A percentile compares a stretch with the other conserved stretches of the same genome.
Conservation (phyloP, 1,140 invertebrate genomes). For the Drosophila murphyi region DNA sequence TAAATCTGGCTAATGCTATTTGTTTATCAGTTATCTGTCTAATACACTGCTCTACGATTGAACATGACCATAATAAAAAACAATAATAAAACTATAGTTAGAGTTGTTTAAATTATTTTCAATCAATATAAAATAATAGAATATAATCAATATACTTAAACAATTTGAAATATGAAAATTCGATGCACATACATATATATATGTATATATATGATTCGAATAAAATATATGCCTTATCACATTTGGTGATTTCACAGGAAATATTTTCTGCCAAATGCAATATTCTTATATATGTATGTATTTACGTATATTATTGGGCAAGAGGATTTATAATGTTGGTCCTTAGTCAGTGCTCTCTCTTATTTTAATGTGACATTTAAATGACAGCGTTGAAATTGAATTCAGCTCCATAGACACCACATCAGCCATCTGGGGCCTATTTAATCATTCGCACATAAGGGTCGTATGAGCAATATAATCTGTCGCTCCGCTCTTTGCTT, state of each 20-base stretch:
- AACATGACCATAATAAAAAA: not conserved
- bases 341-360: constrained; percentile 27
- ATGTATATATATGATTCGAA: not conserved
- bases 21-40: constrained; percentile 14
- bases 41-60: constrained; percentile 10
- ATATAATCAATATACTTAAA: not conserved
- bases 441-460: constrained; percentile 60
- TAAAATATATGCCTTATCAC: not conserved
- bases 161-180: too few relatives aligned
- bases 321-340: constrained; percentile 2
- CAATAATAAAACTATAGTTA: not conserved
- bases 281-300: not conserved
- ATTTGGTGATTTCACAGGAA: not conserved
- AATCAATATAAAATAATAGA: not conserved
- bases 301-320: not conserved
- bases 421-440: constrained; percentile 29
- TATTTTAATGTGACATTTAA: constrained; percentile 61
- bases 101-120: too few relatives aligned
- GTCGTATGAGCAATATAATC: constrained; percentile 50
- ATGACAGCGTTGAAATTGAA: constrained; percentile 60
- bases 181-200: not conserved
- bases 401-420: constrained; percentile 21
- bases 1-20: constrained; percentile 2
- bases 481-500: constrained; percentile 1
- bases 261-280: not conserved